Evolutionary conservation across 2,888 invertebrate species (phyloP).

Genomic region (Latrodectus elegans): DNA sequence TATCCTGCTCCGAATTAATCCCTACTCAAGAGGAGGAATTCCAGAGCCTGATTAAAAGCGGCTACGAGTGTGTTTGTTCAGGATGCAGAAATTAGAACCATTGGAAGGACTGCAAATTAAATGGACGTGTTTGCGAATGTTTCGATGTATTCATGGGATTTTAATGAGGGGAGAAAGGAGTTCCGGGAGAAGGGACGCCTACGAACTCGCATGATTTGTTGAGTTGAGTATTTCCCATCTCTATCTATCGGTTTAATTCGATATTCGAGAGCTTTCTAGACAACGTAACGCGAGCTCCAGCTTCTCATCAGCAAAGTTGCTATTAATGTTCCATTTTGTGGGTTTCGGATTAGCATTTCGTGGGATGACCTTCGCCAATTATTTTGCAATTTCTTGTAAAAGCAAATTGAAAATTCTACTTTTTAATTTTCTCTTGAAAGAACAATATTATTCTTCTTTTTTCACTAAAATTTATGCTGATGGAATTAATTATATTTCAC

Average conservation of each 20-base stretch:
- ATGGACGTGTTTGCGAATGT: slow-evolving; percentile 64
- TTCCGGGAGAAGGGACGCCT: background rate
- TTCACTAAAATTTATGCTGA: too few species aligned
- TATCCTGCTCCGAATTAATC: slow-evolving; percentile 62
- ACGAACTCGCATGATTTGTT: background rate
- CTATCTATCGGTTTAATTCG: background rate
- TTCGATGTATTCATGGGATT: slow-evolving; percentile 53
- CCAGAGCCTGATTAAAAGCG: slow-evolving; percentile 58
- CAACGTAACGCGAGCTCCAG: background rate
- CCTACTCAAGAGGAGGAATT: slow-evolving; percentile 19
- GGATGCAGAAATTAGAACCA: slow-evolving; percentile 33
- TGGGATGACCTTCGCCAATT: too few species aligned
- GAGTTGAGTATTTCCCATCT: background rate
- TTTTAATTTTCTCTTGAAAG: too few species aligned
- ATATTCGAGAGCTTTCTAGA: background rate
- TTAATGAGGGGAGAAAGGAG: slow-evolving; percentile 54
- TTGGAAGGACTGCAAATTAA: slow-evolving; percentile 44
- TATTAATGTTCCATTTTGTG: background rate
- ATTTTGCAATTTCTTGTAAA: too few species aligned
- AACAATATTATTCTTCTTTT: too few species aligned
- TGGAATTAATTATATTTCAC: too few species aligned
- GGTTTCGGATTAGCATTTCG: too few species aligned
- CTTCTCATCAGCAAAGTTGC: background rate
- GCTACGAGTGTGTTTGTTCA: slow-evolving; percentile 22
- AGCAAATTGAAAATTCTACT: too few species aligned